These are phyloP conservation scores for Dromiciops gliroides DNA, from an alignment of 2,113 vertebrate genomes.

Conservation along the genomic window DNA sequence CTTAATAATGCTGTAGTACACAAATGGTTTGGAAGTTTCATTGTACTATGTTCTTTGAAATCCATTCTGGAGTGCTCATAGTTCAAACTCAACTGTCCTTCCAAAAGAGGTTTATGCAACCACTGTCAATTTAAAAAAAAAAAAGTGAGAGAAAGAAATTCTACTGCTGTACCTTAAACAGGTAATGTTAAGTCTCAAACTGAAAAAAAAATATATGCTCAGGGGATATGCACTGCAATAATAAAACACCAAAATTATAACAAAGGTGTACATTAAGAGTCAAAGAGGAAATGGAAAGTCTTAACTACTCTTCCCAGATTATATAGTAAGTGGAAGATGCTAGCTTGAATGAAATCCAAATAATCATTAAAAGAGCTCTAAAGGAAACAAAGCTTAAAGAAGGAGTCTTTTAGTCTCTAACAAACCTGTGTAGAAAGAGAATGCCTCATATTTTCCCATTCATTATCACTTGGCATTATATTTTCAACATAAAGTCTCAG, in stretches of 20 bases:
- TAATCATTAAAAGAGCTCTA: background rate
- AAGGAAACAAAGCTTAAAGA: background rate
- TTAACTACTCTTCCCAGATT: background rate
- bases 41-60: conserved; percentile 78
- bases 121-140: conserved; percentile 85
- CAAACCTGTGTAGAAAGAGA: conserved; percentile 91
- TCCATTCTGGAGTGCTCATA: conserved; percentile 84
- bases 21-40: conserved; percentile 90
- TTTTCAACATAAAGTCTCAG: conserved; percentile 83
- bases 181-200: background rate
- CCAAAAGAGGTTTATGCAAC: conserved; percentile 90
- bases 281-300: background rate
- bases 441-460: conserved; percentile 89
- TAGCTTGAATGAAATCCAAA: conserved; percentile 24
- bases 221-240: background rate
- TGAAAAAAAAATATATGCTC: background rate
- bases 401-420: background rate
- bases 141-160: background rate
- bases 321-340: conserved; percentile 17
- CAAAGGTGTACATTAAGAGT: background rate
- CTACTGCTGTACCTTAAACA: background rate
- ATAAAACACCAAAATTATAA: background rate
- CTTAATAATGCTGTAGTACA: conserved; percentile 90
- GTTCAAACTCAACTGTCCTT: conserved; percentile 87
- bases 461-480: conserved; percentile 84